Evolutionary conservation across 1,140 invertebrate genomes (phyloP).

Genomic region (Rhopalosiphum padi): DNA sequence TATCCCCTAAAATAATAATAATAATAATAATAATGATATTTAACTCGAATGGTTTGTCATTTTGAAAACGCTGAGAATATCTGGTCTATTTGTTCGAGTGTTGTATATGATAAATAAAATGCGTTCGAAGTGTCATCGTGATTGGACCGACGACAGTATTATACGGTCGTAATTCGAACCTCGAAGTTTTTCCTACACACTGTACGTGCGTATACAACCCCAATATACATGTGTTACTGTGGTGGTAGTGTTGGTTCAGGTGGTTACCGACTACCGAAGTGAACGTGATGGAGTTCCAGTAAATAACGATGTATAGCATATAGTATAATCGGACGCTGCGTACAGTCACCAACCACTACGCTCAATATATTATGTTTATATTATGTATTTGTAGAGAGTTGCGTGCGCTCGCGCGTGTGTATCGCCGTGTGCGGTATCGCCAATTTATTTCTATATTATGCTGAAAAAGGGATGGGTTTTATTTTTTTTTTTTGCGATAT

Average conservation of each 20-base stretch:
- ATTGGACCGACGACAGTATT: background rate
- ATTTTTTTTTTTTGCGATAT: background rate
- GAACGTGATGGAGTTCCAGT: background rate
- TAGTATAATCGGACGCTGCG: background rate
- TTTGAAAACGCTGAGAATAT: background rate
- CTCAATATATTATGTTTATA: background rate
- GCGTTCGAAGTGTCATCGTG: background rate
- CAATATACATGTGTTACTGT: background rate
- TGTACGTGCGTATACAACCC: background rate
- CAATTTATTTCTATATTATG: slow-evolving; percentile 18
- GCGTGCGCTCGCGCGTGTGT: no score
- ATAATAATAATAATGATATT: background rate
- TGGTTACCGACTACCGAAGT: background rate
- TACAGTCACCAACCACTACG: background rate
- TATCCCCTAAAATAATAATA: background rate
- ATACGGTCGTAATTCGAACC: background rate
- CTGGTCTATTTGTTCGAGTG: background rate
- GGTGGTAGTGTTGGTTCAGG: background rate
- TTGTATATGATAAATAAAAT: background rate
- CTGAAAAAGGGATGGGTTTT: background rate
- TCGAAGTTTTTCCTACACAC: background rate
- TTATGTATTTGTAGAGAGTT: background rate
- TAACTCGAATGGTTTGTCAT: background rate
- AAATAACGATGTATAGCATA: background rate
- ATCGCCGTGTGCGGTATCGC: background rate